Evolutionary conservation across 1,140 invertebrate species (phyloP).

Genomic region (Drosophila parabipectinata): DNA sequence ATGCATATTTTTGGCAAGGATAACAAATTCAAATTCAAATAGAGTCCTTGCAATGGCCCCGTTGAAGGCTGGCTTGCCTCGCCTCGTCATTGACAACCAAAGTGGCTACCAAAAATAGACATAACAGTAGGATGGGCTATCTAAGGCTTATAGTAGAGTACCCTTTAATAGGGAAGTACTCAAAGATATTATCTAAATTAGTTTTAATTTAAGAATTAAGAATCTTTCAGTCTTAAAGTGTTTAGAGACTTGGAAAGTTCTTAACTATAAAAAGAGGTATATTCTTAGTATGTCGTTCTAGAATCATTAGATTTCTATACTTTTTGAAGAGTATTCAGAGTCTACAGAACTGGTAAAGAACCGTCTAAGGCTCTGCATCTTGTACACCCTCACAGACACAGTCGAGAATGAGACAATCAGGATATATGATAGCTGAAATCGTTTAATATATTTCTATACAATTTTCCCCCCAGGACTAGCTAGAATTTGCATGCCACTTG

Average conservation of each 20-base stretch:
- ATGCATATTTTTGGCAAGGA: conserved; percentile 29
- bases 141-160: conserved; percentile 6
- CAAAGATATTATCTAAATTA: neutral
- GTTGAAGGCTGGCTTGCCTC: conserved; percentile 32
- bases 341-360: too few species aligned
- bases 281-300: neutral
- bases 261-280: neutral
- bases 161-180: neutral
- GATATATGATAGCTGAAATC: conserved; percentile 45
- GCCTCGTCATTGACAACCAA: conserved; percentile 51
- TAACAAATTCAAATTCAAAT: conserved; percentile 36
- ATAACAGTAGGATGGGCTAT: conserved; percentile 11
- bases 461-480: conserved; percentile 18
- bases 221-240: too few species aligned
- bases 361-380: conserved; percentile 10
- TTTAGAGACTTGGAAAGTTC: neutral
- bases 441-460: conserved; percentile 56
- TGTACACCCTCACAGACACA: conserved; percentile 17
- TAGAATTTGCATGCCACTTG: conserved; percentile 57
- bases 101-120: conserved; percentile 66
- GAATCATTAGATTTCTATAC: neutral
- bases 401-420: conserved; percentile 33
- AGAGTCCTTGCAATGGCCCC: conserved; percentile 51
- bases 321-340: neutral
- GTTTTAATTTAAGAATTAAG: neutral